These are phyloP conservation scores for Emberiza fucata DNA, from an alignment of 2,113 vertebrate genomes.

Conservation along the genomic window DNA sequence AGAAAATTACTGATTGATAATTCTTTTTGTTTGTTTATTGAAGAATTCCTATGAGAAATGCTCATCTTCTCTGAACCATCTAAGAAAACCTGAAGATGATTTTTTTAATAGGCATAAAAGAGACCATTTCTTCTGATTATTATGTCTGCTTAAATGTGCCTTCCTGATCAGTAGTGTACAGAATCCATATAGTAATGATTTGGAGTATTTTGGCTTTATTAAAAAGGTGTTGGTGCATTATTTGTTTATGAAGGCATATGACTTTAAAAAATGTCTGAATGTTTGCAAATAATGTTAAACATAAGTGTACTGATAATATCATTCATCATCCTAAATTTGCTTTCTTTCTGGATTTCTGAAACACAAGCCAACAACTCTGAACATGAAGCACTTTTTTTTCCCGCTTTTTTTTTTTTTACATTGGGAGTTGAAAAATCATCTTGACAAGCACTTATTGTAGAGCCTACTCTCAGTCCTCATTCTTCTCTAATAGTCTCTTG, in stretches of 20 bases:
- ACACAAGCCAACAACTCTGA: background rate
- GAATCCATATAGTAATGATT: background rate
- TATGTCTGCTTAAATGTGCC: background rate
- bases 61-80: background rate
- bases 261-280: background rate
- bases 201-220: background rate
- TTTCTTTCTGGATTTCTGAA: background rate
- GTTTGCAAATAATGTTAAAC: background rate
- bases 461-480: background rate
- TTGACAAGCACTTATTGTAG: background rate
- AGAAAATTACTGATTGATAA: background rate
- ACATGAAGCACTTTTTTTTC: background rate
- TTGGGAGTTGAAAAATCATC: background rate
- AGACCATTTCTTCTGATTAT: background rate
- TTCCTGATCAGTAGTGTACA: background rate
- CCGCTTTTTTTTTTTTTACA: background rate
- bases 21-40: background rate
- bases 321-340: background rate
- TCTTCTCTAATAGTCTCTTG: background rate
- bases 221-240: background rate
- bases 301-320: background rate
- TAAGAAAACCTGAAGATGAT: background rate
- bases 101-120: background rate
- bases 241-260: background rate
- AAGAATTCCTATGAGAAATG: background rate